A percentile compares a stretch with the other conserved stretches of the same genome.
Evolutionary conservation across 2,888 invertebrate species (phyloP).

Genomic region (Neoitamus cyanurus): DNA sequence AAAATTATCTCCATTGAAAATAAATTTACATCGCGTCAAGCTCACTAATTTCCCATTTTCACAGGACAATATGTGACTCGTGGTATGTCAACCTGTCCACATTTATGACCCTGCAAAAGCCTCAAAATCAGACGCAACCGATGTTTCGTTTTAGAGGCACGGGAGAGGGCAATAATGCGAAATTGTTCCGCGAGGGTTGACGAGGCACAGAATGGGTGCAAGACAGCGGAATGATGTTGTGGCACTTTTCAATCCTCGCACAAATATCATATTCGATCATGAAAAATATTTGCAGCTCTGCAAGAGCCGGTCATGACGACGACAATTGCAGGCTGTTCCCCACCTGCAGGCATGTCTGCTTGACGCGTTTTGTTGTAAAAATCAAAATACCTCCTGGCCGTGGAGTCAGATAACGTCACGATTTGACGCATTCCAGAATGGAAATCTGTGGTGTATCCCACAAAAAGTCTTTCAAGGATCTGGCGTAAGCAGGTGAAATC

Average conservation of each 20-base stretch:
- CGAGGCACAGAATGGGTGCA: neutral
- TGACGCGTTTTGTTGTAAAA: neutral
- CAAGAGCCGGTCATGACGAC: neutral
- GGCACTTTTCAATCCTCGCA: neutral
- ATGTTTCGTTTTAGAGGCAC: neutral
- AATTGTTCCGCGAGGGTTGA: neutral
- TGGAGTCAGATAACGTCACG: neutral
- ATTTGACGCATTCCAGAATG: neutral
- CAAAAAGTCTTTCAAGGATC: neutral
- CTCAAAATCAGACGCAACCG: neutral
- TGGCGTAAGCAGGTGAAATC: neutral
- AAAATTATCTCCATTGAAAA: neutral
- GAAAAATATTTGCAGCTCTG: neutral
- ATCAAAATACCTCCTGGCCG: neutral
- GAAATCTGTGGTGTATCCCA: neutral
- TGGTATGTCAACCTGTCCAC: neutral
- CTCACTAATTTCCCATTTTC: conserved; percentile 5
- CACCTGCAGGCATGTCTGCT: neutral
- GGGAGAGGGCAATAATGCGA: neutral
- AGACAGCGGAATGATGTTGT: neutral
- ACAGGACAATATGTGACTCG: neutral
- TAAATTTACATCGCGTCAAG: neutral
- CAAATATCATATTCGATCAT: neutral
- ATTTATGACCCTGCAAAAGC: neutral
- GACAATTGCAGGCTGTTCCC: neutral